A percentile compares a stretch with the other conserved stretches of the same genome.
Conservation (phyloP, 2,113 vertebrate genomes). For the Megatriorchis doriae region DNA sequence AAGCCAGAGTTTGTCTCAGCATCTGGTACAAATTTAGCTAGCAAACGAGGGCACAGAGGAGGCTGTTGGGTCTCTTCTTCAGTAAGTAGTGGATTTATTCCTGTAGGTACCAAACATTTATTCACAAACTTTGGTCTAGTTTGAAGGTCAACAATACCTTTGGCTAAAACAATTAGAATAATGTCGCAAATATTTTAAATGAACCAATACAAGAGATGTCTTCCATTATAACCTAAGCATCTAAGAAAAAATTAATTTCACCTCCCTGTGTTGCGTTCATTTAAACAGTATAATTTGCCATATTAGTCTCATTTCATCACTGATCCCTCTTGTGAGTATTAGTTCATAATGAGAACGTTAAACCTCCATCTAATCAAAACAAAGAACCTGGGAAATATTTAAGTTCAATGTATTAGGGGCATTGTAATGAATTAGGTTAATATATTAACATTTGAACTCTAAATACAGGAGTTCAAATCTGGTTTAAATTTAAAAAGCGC, state of each 20-base stretch:
- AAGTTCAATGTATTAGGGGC: not conserved
- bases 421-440: not conserved
- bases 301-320: conserved; percentile 15
- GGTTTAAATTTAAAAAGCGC: not conserved
- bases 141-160: not conserved
- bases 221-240: not conserved
- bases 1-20: not conserved
- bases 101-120: not conserved
- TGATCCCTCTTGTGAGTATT: conserved; percentile 15
- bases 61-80: not conserved
- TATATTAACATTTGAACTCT: not conserved
- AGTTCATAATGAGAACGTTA: conserved; percentile 5
- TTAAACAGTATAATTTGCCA: not conserved
- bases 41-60: not conserved
- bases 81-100: not conserved
- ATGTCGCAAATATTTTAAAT: not conserved
- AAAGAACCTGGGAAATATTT: conserved; percentile 2
- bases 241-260: not conserved
- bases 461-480: not conserved
- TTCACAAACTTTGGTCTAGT: not conserved
- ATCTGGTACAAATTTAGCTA: conserved; percentile 34
- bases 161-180: not conserved
- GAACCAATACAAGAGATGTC: not conserved
- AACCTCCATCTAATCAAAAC: conserved; percentile 13
- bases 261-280: not conserved